A percentile compares a stretch with the other conserved stretches of the same genome.
phyloP scores from a whole-genome alignment of 1,140 invertebrate species.

The Metopolophium dirhodum region DNA sequence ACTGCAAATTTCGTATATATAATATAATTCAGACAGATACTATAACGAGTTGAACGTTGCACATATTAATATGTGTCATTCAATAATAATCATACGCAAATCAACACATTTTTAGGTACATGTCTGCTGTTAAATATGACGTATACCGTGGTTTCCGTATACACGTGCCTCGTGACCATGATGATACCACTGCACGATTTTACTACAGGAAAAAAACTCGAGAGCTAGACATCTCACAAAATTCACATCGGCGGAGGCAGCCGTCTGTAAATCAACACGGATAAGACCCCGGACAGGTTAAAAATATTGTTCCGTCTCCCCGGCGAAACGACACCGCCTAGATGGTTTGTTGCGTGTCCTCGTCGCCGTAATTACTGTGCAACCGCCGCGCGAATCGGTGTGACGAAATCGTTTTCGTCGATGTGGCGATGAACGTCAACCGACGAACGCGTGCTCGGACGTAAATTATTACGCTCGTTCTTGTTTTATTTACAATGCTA shows the following conservation, averaged over 20 bases:
- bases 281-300: not conserved
- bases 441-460: not conserved
- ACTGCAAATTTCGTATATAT: no score
- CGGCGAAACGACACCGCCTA: not conserved
- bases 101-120: no score
- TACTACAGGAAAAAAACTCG: not conserved
- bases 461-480: not conserved
- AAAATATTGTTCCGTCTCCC: not conserved
- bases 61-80: no score
- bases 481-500: not conserved
- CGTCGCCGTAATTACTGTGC: not conserved
- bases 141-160: not conserved
- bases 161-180: no score
- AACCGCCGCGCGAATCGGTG: not conserved
- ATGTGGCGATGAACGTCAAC: not conserved
- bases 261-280: not conserved
- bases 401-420: slow-evolving; percentile 20
- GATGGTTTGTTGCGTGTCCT: not conserved
- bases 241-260: not conserved
- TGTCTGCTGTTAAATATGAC: no score
- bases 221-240: not conserved
- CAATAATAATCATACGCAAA: no score
- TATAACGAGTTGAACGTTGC: no score
- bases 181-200: not conserved
- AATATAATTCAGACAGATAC: no score